Evolutionary conservation across 2,113 vertebrate species (phyloP), one percentile per base, ranked within the genome.

Genomic region (Oncorhynchus keta): DNA sequence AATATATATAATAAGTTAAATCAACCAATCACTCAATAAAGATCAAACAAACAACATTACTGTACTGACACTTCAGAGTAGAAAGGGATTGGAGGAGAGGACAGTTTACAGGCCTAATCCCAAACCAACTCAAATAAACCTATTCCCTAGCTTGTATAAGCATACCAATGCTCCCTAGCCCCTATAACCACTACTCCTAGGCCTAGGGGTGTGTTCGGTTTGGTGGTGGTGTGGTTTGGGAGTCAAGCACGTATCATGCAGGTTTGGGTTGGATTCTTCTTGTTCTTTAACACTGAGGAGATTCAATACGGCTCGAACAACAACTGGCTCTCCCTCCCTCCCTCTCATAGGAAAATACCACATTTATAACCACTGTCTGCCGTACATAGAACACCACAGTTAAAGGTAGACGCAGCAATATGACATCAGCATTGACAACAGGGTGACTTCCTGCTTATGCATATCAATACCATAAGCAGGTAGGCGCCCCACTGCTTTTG

Each of bases 261-360:
- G 67, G 32, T 3, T 18, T 8, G 16, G 30, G 30, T 32, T 18
- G 16, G 16, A 18, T 68, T 32, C 30, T 35, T 14, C 66, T 28
- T 48, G 68, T 70, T 39, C 51, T 72, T 72, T 72, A 61, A 57
- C 48, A 30, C 65, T 55, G 22, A 22, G 66, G 48, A n/a, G 20
- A 64, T 55, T 68, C 66, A 84, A 84, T 75, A 81, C 77, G 75
- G 79, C 55, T 67, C 68, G 4, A 72, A 74, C 5, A 66, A 26
- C 39, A 12, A 45, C 39, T 2, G 39, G 2, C 20, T 35, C 32
- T 69, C 4, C 14, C 35, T 62, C 35, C 75, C n/a, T 70, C 35
- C 75, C n/a, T 70, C 72, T 72, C 68, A 73, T 65, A 76, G 57
- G 73, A 82, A 86, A 76, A 83, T 75, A 79, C 75, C 79, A 87